Percentiles rank a stretch among this genome's conserved stretches.
phyloP scores from a whole-genome alignment of 2,888 invertebrate species.

The Melanargia galathea region DNA sequence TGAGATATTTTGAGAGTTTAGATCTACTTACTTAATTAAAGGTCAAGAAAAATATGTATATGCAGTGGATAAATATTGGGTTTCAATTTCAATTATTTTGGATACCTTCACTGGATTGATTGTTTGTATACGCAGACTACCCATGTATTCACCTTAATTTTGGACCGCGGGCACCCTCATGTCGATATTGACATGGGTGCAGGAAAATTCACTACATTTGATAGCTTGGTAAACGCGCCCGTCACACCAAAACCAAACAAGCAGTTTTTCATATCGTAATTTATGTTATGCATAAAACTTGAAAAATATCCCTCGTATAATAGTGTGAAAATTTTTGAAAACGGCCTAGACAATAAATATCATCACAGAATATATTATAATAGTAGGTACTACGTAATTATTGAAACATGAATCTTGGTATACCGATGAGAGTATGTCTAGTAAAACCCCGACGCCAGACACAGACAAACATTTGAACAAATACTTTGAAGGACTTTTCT shows the following conservation, averaged over 20 bases:
- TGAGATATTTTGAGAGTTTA: no score
- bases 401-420: no score
- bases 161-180: slow-evolving; percentile 39
- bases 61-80: slow-evolving; percentile 15
- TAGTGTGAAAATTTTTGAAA: not conserved
- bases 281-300: not conserved
- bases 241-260: slow-evolving; percentile 7
- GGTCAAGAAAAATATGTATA: not conserved
- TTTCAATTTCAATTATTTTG: slow-evolving; percentile 39
- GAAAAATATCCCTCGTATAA: not conserved
- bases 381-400: no score
- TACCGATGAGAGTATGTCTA: no score
- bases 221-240: slow-evolving; percentile 43
- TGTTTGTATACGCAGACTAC: slow-evolving; percentile 34
- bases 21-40: no score
- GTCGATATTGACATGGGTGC: slow-evolving; percentile 56
- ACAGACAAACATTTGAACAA: no score
- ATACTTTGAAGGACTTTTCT: no score
- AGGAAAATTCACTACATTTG: slow-evolving; percentile 48
- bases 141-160: slow-evolving; percentile 23
- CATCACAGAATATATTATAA: no score
- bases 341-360: not conserved
- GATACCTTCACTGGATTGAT: slow-evolving; percentile 36
- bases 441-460: no score
- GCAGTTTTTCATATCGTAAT: not conserved